These are phyloP conservation scores for Crotalus helleri DNA, from an alignment of 2,113 vertebrate genomes.

Conservation along the genomic window DNA sequence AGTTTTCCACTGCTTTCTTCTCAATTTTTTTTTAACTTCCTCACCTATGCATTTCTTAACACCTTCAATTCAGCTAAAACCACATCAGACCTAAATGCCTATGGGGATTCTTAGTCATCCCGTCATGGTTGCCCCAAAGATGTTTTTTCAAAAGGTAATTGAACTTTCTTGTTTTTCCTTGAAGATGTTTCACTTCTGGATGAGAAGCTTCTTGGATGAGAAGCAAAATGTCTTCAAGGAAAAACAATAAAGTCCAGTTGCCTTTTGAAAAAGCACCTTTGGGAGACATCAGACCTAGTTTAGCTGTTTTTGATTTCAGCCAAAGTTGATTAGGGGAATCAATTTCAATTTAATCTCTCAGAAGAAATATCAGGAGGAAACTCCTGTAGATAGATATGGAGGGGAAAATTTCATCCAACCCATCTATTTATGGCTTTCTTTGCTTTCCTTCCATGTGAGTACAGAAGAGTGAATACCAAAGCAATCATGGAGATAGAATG, in stretches of 20 bases:
- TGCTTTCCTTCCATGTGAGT: neutral
- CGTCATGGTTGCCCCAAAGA: too few relatives aligned
- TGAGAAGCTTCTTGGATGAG: too few relatives aligned
- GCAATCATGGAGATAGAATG: neutral
- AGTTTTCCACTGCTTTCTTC: neutral
- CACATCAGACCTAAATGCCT: too few relatives aligned
- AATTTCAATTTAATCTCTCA: neutral
- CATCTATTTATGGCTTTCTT: neutral
- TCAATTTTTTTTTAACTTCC: neutral
- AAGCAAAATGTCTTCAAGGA: too few relatives aligned
- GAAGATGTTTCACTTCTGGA: too few relatives aligned
- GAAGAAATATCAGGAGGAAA: neutral
- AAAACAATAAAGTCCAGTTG: too few relatives aligned
- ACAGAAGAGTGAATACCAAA: neutral
- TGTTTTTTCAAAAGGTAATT: too few relatives aligned
- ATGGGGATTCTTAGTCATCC: too few relatives aligned
- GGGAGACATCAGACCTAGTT: neutral
- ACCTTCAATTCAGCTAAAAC: neutral
- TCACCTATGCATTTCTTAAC: neutral
- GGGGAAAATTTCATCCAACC: neutral
- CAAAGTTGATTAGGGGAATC: neutral
- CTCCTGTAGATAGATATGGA: neutral
- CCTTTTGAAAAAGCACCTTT: too few relatives aligned
- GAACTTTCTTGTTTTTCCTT: too few relatives aligned
- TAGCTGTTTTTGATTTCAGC: neutral